Conservation (phyloP, 2,888 invertebrate species). For the Hedya salicella region DNA sequence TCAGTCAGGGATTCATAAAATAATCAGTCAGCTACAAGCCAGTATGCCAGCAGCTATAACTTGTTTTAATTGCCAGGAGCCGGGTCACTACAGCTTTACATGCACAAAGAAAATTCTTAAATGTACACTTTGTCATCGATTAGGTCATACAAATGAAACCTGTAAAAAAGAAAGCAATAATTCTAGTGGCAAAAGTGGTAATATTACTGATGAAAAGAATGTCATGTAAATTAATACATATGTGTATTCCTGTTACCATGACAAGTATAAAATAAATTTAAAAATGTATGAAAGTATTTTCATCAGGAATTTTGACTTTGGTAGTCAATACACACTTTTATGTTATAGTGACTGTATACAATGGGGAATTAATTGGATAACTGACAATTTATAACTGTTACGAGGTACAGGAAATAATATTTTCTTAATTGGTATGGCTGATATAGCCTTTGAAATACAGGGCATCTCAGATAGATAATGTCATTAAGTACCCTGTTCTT, state of each 20-base stretch:
- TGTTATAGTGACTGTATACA: neutral
- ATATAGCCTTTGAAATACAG: neutral
- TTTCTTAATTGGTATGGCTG: neutral
- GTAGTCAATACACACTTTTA: neutral
- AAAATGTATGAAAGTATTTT: neutral
- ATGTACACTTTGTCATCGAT: constrained; percentile 2
- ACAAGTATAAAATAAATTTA: neutral
- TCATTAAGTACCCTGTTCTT: constrained; percentile 8
- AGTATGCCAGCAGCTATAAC: neutral
- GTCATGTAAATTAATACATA: neutral
- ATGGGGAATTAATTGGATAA: neutral
- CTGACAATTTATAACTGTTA: neutral
- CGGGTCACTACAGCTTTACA: constrained; percentile 7
- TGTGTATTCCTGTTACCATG: neutral
- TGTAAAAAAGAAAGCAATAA: too few species aligned
- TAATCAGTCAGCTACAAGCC: too few species aligned
- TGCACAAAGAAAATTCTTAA: constrained; percentile 1
- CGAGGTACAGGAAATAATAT: constrained; percentile 4
- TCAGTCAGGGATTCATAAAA: too few species aligned
- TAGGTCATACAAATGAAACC: neutral
- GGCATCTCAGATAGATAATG: too few species aligned
- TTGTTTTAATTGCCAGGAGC: neutral
- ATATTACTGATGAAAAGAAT: neutral
- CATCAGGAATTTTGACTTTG: neutral
- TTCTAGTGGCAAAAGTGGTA: too few species aligned